Evolutionary conservation across 2,113 vertebrate genomes (phyloP).

Genomic region (Electrona antarctica): DNA sequence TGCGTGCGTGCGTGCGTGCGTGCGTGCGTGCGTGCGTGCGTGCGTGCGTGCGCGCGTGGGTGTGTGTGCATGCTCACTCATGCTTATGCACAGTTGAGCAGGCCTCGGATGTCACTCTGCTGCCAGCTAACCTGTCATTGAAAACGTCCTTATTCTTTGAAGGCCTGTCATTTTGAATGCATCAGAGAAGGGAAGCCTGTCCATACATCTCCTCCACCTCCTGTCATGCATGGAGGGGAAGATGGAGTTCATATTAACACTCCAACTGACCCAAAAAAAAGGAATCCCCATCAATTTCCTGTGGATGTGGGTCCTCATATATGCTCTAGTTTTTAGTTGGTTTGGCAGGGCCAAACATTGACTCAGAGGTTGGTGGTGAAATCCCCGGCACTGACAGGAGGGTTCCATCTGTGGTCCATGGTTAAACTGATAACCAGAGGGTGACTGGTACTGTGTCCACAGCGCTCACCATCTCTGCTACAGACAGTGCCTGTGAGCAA

Average conservation of each 20-base stretch:
- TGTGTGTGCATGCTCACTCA: slow-evolving; percentile 1
- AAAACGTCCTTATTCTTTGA: slow-evolving; percentile 62
- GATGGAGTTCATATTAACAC: slow-evolving; percentile 78
- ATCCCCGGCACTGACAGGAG: too few relatives aligned
- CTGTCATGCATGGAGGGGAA: slow-evolving; percentile 34
- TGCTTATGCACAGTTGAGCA: not conserved
- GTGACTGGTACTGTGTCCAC: too few relatives aligned
- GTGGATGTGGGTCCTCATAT: slow-evolving; percentile 43
- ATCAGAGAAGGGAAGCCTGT: slow-evolving; percentile 50
- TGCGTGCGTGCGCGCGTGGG: slow-evolving; percentile 34
- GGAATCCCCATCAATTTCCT: slow-evolving; percentile 47
- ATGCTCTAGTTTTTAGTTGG: slow-evolving; percentile 44
- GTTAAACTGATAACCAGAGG: too few relatives aligned
- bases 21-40: slow-evolving; percentile 35
- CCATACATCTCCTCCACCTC: not conserved
- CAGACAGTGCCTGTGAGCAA: too few relatives aligned
- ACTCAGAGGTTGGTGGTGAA: too few relatives aligned
- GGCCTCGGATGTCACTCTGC: slow-evolving; percentile 39
- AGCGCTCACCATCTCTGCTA: too few relatives aligned
- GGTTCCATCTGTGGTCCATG: too few relatives aligned
- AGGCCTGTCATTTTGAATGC: slow-evolving; percentile 76
- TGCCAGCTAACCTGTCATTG: slow-evolving; percentile 66
- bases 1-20: not conserved
- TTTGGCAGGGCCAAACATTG: not conserved
- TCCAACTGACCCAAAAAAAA: slow-evolving; percentile 76